These are phyloP conservation scores for Chrysaora quinquecirrha DNA, from an alignment of 30 jellyfish, hydroid and myxozoan species.

Conservation along the genomic window DNA sequence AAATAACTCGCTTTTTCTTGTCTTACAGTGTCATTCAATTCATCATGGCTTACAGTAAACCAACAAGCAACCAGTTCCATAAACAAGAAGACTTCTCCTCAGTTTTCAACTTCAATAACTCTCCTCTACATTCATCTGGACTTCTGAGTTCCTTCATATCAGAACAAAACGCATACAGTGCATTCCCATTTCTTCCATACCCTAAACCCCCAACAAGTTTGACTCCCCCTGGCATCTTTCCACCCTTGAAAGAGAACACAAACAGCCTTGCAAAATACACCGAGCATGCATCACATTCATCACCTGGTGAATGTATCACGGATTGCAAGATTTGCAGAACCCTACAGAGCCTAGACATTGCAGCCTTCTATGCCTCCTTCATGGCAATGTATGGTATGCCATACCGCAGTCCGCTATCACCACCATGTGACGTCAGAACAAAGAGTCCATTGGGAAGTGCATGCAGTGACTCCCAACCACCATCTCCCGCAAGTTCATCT, in stretches of 20 bases:
- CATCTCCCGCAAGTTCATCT: conserved; percentile 87
- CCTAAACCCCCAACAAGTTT: conserved; percentile 44
- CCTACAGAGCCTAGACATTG: conserved; percentile 84
- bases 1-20: too few relatives aligned
- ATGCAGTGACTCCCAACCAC: conserved; percentile 97
- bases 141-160: conserved; percentile 15
- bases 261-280: conserved; percentile 57
- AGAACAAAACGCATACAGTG: conserved; percentile 26
- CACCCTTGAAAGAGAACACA: conserved; percentile 3
- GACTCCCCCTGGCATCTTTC: conserved; percentile 33
- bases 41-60: conserved; percentile 76
- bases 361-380: conserved; percentile 97
- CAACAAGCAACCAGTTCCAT: conserved; percentile 53
- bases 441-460: conserved; percentile 95
- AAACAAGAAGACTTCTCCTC: conserved; percentile 73
- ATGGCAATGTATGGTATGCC: conserved; percentile 96
- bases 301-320: conserved; percentile 78
- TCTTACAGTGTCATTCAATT: too few relatives aligned
- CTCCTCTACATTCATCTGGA: conserved; percentile 20
- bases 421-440: conserved; percentile 64
- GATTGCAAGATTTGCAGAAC: conserved; percentile 88
- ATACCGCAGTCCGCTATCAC: conserved; percentile 30
- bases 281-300: conserved; percentile 68
- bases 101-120: conserved; percentile 59
- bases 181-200: conserved; percentile 23